These are phyloP conservation scores for Leptoteleia sp. DNA, from an alignment of 1,140 invertebrate species.

Conservation along the genomic window DNA sequence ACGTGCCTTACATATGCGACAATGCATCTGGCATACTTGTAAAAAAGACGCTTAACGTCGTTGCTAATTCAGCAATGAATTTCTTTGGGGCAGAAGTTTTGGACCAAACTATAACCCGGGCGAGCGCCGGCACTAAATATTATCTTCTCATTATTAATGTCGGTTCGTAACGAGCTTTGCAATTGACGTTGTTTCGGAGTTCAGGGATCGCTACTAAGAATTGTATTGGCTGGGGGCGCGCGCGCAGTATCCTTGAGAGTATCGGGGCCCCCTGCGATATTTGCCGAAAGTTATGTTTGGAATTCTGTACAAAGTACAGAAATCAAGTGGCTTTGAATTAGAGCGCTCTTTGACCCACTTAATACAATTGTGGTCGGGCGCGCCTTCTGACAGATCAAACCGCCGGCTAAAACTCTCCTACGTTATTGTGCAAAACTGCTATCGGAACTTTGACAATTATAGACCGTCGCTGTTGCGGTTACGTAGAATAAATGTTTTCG, in stretches of 20 bases:
- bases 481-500: slow-evolving; percentile 23
- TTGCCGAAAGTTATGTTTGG: slow-evolving; percentile 47
- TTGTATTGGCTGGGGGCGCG: background rate
- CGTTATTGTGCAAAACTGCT: slow-evolving; percentile 39
- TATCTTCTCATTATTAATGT: slow-evolving; percentile 15
- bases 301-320: slow-evolving; percentile 40
- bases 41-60: too few relatives aligned
- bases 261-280: too few relatives aligned
- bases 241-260: slow-evolving; percentile 2
- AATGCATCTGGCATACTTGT: too few relatives aligned
- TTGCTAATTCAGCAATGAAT: background rate
- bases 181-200: slow-evolving; percentile 15
- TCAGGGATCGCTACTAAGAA: slow-evolving; percentile 29
- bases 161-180: background rate
- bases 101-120: background rate
- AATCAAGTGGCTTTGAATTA: slow-evolving; percentile 53
- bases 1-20: too few relatives aligned
- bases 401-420: slow-evolving; percentile 27
- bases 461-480: slow-evolving; percentile 14
- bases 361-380: slow-evolving; percentile 36
- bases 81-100: background rate
- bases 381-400: slow-evolving; percentile 47
- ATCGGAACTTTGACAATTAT: slow-evolving; percentile 46
- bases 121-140: background rate
- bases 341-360: slow-evolving; percentile 51